These are phyloP conservation scores for Brachypalpus laphriformis DNA, from an alignment of 2,888 invertebrate species.

Conservation along the genomic window DNA sequence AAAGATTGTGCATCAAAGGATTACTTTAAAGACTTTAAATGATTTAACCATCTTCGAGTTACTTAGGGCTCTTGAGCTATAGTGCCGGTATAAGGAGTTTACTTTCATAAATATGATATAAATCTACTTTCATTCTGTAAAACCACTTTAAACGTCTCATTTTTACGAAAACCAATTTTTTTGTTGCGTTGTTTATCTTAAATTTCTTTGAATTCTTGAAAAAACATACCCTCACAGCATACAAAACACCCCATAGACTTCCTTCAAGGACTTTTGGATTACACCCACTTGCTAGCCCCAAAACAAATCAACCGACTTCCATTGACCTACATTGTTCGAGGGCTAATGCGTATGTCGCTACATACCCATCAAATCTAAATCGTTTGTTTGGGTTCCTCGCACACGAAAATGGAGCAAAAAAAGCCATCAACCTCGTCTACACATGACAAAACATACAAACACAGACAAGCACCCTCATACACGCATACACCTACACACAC, in stretches of 20 bases:
- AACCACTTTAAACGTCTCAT: background rate
- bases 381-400: constrained; percentile 65
- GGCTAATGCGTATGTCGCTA: constrained; percentile 47
- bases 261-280: background rate
- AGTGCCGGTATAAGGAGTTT: too few relatives aligned
- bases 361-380: constrained; percentile 48
- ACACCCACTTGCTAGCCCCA: background rate
- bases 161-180: background rate
- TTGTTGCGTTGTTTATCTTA: background rate
- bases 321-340: constrained; percentile 43
- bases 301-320: constrained; percentile 20
- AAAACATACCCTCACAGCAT: background rate
- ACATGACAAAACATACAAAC: constrained; percentile 45
- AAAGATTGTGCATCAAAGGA: too few relatives aligned
- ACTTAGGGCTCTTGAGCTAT: too few relatives aligned
- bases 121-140: background rate
- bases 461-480: background rate
- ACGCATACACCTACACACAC: constrained; percentile 13
- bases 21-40: too few relatives aligned
- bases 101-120: too few relatives aligned
- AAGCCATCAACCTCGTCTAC: constrained; percentile 48
- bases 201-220: background rate
- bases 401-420: constrained; percentile 36
- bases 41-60: too few relatives aligned
- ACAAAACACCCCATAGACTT: background rate